Evolutionary conservation across 2,888 invertebrate species (phyloP), one percentile per base, ranked within the genome.

Genomic region (Philhelius pedissequus): DNA sequence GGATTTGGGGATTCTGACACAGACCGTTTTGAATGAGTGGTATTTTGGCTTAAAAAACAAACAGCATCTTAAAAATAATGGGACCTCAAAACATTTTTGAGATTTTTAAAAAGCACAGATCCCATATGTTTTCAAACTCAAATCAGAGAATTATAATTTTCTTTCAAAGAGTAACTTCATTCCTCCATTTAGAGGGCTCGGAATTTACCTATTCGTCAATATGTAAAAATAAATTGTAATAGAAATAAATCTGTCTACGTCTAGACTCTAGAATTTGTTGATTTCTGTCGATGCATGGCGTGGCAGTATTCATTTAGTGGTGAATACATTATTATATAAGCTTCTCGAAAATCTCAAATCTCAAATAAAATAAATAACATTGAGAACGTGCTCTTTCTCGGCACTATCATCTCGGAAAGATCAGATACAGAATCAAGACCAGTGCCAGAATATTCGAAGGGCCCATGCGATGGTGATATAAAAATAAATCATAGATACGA

Each of bases 231-330:
- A 77, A 77, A 68, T 52, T 68, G 62, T 62, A 74, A 73, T 69
- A 78, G 62, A 83, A 79, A 83, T 79, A 83, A 74, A 64, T 64
- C 27, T 48, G 35, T 56, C 50, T 45, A 52, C 18, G 40, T 54
- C 9, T 40, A 50, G 50, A 40, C 20, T 27, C 68, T 35, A 1
- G n/a, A n/a, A n/a, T n/a, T n/a, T n/a, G n/a, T n/a, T 20, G 18
- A 56, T 32, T 20, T 35, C 6, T 35, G 52, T 15, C 25, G 38
- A 38, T n/a, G n/a, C 35, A 38, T 54, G 60, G 40, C 60, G 45
- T 18, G 5, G 18, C 8, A 15, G 22, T 25, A 25, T 25, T 9
- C 13, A 18, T 20, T 15, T 18, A 11, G 54, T 64, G 11, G 56
- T 25, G 25, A 25, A 30, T 6, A n/a, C n/a, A n/a, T n/a, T n/a